Evolutionary conservation across 2,888 invertebrate species (phyloP).

Genomic region (Heliconius ismenius): DNA sequence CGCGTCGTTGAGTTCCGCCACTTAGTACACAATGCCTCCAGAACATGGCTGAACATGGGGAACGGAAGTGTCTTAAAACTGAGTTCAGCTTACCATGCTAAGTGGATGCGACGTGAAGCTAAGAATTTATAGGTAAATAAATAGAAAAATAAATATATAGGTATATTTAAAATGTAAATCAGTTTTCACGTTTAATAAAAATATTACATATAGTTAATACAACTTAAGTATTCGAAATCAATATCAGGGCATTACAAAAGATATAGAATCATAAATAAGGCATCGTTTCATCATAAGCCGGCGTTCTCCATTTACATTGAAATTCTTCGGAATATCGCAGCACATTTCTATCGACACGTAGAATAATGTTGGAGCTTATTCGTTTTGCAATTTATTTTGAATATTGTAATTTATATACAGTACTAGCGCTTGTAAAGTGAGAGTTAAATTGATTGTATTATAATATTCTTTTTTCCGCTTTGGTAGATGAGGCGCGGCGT

Average conservation of each 20-base stretch:
- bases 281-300: not conserved
- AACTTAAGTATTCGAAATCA: conserved; percentile 19
- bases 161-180: not conserved
- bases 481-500: no score
- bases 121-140: no score
- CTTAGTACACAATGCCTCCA: no score
- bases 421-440: not conserved
- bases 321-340: conserved; percentile 9
- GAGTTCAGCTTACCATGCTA: no score
- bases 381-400: not conserved
- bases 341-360: conserved; percentile 12
- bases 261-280: conserved; percentile 21
- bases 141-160: no score
- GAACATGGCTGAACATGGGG: no score
- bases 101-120: no score
- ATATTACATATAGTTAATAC: not conserved
- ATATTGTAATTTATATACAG: not conserved
- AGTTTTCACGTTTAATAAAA: not conserved
- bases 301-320: conserved; percentile 23
- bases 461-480: not conserved
- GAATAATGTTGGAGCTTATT: not conserved
- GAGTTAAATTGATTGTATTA: not conserved
- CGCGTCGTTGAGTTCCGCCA: no score
- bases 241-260: conserved; percentile 10
- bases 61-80: no score